Base-by-base conservation (phyloP, 1,140 invertebrate genomes). In the Bombus consobrinus region DNA sequence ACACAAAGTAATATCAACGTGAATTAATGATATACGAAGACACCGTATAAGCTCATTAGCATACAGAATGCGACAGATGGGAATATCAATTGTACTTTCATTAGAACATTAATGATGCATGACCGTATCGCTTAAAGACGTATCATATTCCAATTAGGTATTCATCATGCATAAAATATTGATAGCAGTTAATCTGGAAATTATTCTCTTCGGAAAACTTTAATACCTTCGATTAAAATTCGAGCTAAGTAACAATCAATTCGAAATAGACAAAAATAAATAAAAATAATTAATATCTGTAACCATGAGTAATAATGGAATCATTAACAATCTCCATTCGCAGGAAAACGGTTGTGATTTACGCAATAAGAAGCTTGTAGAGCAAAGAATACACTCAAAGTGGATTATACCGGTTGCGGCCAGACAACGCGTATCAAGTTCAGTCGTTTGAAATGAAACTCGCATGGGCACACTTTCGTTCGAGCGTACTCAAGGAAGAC, bases 381-480 rank as follows among this genome's bases (percentile, higher is more conserved):
- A 37, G 28, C 15, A 28, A 66, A 66, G 34, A 75, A 77, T 41
- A 77, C 81, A 10, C 2, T 25, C 34, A 69, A 83, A 77, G 62
- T 83, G 68, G 73, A 83, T 83, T 77, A 68, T 34, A 41, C 34
- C 59, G n/a, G 41, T 47, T 59, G n/a, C 37, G 59, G 59, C 53
- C 43, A 39, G 81, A 76, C 81, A 76, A n/a, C 39, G 57, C 69
- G 53, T 66, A 77, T 32, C 59, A 53, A 68, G 81, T 83, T 83
- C 81, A 76, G 41, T 32, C 64, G 59, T 43, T 39, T 59, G 72
- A 68, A 83, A 53, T 37, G 28, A 59, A 47, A 73, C 59, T 57
- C 18, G 47, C 81, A n/a, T 64, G 41, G 34, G 12, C 73, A 68
- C 34, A 76, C 59, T 76, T 75, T 68, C 41, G 39, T 53, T 66